phyloP scores from a whole-genome alignment of 2,113 vertebrate genomes.

The Misgurnus mizolepis region DNA sequence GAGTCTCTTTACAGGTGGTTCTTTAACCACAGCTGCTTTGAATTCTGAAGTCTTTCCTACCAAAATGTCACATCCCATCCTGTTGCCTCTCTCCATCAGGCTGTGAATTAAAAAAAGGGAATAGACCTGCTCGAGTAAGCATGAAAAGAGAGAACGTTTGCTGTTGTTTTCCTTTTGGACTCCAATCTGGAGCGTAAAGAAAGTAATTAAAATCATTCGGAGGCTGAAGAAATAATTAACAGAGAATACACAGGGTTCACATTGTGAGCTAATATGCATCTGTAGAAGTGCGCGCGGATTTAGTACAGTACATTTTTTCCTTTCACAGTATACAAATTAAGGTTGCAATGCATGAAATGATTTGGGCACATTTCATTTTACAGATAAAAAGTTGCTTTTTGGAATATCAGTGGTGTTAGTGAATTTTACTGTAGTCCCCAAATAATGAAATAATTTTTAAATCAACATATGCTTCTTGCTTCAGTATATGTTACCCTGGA shows the following conservation, averaged over 20 bases:
- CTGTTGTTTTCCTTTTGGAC: slow-evolving; percentile 6
- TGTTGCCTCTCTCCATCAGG: slow-evolving; percentile 32
- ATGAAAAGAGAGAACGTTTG: slow-evolving; percentile 31
- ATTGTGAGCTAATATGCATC: background rate
- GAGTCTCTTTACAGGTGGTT: slow-evolving; percentile 69
- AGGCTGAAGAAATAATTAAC: background rate
- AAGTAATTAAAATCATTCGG: slow-evolving; percentile 16
- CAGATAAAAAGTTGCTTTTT: no score
- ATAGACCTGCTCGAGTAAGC: slow-evolving; percentile 16
- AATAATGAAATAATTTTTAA: no score
- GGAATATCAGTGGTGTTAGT: no score
- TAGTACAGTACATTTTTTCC: background rate
- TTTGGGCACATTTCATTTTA: background rate
- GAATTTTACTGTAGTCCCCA: no score
- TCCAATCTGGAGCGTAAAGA: slow-evolving; percentile 34
- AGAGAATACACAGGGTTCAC: background rate
- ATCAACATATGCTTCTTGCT: no score
- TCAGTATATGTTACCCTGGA: no score
- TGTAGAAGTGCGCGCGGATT: background rate
- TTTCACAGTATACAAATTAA: background rate
- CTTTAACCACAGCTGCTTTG: slow-evolving; percentile 40
- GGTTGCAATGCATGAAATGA: background rate
- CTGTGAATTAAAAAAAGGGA: slow-evolving; percentile 1
- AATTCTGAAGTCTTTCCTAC: slow-evolving; percentile 32
- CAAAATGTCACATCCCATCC: slow-evolving; percentile 45